These are phyloP conservation scores for Megathymus violae DNA, from an alignment of 1,140 invertebrate genomes.

Conservation along the genomic window DNA sequence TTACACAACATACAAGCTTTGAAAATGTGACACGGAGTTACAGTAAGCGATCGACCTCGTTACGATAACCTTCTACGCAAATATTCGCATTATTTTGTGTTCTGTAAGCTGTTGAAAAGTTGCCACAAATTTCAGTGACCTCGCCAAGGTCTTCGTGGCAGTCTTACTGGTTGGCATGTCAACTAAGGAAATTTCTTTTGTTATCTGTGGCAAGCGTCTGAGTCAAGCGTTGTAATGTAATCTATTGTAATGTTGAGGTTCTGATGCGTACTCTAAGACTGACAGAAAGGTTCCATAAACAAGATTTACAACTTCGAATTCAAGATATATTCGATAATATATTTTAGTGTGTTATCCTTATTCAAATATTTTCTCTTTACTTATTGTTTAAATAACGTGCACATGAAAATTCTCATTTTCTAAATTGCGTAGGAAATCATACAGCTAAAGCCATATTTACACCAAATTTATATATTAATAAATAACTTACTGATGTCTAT, in stretches of 20 bases:
- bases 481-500: too few species aligned
- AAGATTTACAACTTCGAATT: too few species aligned
- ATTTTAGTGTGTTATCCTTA: too few species aligned
- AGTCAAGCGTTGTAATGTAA: neutral
- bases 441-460: too few species aligned
- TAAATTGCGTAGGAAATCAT: too few species aligned
- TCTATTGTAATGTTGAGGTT: neutral
- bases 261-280: neutral
- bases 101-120: constrained; percentile 44
- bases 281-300: neutral
- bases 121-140: constrained; percentile 32
- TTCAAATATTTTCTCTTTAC: too few species aligned
- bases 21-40: constrained; percentile 29
- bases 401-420: too few species aligned
- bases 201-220: constrained; percentile 1
- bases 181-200: constrained; percentile 13
- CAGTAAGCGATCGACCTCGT: constrained; percentile 49
- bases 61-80: constrained; percentile 47
- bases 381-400: too few species aligned
- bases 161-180: neutral
- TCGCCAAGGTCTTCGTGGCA: constrained; percentile 16
- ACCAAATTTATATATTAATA: too few species aligned
- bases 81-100: constrained; percentile 46
- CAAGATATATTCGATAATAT: too few species aligned
- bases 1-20: constrained; percentile 21